Evolutionary conservation across 2,797 vertebrate genomes (phyloP).

Genomic region (Amblyopsis hoosieri): DNA sequence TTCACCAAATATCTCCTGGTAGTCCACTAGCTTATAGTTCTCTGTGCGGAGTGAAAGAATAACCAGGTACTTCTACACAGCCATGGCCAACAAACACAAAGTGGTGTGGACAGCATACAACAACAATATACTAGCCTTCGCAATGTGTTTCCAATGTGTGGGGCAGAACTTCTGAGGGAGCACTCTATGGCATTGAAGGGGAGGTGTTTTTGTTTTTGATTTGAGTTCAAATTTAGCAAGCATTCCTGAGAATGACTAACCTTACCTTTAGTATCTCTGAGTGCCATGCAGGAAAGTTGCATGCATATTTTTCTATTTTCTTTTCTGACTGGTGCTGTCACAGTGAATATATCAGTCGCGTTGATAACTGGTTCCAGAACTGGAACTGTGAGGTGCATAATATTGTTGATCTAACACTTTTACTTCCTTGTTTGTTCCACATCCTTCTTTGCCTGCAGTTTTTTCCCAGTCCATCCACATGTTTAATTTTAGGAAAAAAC

Average conservation of each 20-base stretch:
- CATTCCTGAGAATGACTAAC: no score
- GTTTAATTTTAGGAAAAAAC: not conserved
- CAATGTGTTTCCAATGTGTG: no score
- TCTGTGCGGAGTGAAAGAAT: no score
- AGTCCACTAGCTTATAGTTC: no score
- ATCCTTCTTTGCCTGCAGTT: not conserved
- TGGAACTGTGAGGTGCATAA: conserved; percentile 7
- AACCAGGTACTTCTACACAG: no score
- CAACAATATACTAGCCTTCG: no score
- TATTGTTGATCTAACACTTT: conserved; percentile 20
- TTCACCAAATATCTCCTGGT: no score
- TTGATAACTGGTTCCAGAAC: conserved; percentile 22
- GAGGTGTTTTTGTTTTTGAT: not conserved
- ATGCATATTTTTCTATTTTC: conserved; percentile 17
- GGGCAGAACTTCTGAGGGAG: no score
- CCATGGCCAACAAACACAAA: no score
- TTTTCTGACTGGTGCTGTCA: conserved; percentile 12
- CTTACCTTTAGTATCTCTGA: conserved; percentile 56
- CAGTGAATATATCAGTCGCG: conserved; percentile 15
- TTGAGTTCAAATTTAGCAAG: not conserved
- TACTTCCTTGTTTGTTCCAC: not conserved
- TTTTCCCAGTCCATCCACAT: not conserved
- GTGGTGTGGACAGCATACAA: no score
- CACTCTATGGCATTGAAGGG: no score
- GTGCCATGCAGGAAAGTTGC: conserved; percentile 9